Evolutionary conservation across 2,797 vertebrate genomes (phyloP).

Genomic region (Megaceryle alcyon): DNA sequence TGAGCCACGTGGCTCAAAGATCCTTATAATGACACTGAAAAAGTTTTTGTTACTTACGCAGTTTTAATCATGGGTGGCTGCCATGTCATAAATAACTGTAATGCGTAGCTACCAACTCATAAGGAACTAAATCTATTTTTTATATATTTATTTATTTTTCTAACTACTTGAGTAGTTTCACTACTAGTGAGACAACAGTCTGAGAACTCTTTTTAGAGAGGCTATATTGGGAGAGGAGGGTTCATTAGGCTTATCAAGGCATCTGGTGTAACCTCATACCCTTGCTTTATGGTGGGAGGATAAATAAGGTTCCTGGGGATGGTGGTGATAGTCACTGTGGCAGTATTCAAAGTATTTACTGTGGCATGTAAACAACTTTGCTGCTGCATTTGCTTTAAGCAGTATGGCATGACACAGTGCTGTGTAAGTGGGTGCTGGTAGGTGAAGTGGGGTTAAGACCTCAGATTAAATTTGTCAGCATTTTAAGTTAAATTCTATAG

Average conservation of each 20-base stretch:
- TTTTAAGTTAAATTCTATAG: neutral
- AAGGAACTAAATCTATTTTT: neutral
- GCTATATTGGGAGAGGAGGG: neutral
- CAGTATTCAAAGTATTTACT: neutral
- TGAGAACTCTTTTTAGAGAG: neutral
- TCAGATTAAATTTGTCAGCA: neutral
- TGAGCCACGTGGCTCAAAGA: neutral
- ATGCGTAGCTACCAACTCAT: neutral
- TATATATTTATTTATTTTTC: too few relatives aligned
- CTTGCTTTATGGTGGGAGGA: neutral
- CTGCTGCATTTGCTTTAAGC: neutral
- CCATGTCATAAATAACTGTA: neutral
- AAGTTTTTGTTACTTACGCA: rapidly evolving
- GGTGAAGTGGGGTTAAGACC: neutral
- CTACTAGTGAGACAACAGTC: neutral
- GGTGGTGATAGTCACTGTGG: neutral
- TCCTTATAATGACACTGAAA: neutral
- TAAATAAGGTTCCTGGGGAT: neutral
- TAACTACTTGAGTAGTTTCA: neutral
- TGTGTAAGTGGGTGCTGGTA: neutral
- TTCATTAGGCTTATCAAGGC: neutral
- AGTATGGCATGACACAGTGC: rapidly evolving
- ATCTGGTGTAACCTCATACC: neutral
- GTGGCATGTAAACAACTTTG: neutral
- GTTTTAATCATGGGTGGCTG: neutral